Evolutionary conservation across 1,140 invertebrate genomes (phyloP).

Genomic region (Melanaphis sacchari): DNA sequence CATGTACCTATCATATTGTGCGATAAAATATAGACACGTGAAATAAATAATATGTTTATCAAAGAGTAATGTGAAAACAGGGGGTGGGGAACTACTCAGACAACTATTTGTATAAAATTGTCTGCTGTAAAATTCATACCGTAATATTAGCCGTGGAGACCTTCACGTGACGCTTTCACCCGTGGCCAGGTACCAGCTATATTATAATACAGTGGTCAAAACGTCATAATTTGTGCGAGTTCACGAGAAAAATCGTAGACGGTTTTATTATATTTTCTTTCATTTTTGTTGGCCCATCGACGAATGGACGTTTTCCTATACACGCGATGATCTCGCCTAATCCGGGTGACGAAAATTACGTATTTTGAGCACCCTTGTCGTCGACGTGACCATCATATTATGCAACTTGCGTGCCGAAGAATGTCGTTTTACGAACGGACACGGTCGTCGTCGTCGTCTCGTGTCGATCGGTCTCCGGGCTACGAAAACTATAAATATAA

Average conservation of each 20-base stretch:
- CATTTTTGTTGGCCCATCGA: not conserved
- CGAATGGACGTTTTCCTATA: not conserved
- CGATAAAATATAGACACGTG: not conserved
- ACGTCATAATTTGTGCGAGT: not conserved
- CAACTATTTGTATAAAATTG: not conserved
- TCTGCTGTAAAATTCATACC: not conserved
- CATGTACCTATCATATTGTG: not conserved
- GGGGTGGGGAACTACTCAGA: not conserved
- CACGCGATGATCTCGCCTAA: not conserved
- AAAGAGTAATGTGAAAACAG: not conserved
- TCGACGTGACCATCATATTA: constrained; percentile 12
- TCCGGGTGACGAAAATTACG: not conserved
- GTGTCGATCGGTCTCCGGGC: not conserved
- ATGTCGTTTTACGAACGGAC: constrained; percentile 47
- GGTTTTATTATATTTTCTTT: not conserved
- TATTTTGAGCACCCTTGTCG: constrained; percentile 25
- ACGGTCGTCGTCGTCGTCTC: not conserved
- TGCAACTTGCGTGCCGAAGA: constrained; percentile 33
- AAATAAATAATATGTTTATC: not conserved
- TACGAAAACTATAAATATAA: not conserved
- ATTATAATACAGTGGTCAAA: not conserved
- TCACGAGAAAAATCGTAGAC: not conserved
- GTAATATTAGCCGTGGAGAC: not conserved
- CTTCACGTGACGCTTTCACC: not conserved
- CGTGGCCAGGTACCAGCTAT: not conserved